Evolutionary conservation across 1,140 invertebrate species (phyloP).

Genomic region (Tenebrio molitor): DNA sequence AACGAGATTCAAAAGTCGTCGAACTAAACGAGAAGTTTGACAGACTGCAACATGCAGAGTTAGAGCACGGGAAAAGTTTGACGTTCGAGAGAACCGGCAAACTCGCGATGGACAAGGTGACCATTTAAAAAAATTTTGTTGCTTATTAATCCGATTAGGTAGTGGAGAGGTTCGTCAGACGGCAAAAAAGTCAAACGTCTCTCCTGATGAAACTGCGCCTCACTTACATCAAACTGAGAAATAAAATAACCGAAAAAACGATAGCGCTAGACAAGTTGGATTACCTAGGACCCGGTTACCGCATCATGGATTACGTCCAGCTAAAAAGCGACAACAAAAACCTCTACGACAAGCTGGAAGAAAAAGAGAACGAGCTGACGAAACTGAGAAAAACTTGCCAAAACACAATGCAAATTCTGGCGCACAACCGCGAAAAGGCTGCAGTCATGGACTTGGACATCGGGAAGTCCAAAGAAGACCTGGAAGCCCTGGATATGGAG

Average conservation of each 20-base stretch:
- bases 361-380: neutral
- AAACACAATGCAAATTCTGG: slow-evolving; percentile 15
- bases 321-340: neutral
- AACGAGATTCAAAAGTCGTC: neutral
- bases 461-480: neutral
- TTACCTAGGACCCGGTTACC: slow-evolving; percentile 2
- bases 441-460: neutral
- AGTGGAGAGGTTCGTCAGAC: neutral
- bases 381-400: neutral
- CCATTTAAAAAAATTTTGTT: neutral
- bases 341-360: neutral
- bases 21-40: neutral
- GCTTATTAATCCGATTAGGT: neutral
- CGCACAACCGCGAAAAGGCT: slow-evolving; percentile 28
- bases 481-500: neutral
- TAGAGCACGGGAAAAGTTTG: neutral
- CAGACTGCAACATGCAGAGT: neutral
- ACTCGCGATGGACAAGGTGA: neutral
- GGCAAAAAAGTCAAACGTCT: neutral
- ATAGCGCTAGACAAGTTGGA: neutral
- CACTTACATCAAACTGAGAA: neutral
- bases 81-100: neutral
- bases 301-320: slow-evolving; percentile 15
- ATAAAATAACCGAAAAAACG: neutral
- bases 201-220: neutral